These are phyloP conservation scores for Leguminivora glycinivorella DNA, from an alignment of 1,140 invertebrate genomes.

Conservation along the genomic window DNA sequence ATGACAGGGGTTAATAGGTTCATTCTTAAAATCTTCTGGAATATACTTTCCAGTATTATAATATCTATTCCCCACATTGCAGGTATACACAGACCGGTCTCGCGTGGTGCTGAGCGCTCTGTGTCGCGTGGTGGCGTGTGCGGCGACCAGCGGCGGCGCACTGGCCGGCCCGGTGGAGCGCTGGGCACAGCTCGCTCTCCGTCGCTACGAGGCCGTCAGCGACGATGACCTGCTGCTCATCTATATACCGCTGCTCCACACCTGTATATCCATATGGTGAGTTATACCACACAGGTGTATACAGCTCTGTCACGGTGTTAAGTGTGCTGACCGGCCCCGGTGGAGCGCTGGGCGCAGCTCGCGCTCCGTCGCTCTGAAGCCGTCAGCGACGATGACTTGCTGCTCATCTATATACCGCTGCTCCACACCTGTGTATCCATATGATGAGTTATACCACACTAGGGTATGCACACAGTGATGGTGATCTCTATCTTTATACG, in stretches of 20 bases:
- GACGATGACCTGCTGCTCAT: slow-evolving; percentile 83
- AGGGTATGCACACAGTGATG: too few relatives aligned
- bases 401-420: slow-evolving; percentile 85
- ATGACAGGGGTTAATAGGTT: too few relatives aligned
- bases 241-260: slow-evolving; percentile 85
- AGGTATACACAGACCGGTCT: slow-evolving; percentile 85
- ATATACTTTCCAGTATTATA: background rate
- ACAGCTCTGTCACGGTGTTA: too few relatives aligned
- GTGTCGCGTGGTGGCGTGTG: slow-evolving; percentile 84
- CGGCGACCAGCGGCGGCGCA: slow-evolving; percentile 65
- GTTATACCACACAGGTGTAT: slow-evolving; percentile 26
- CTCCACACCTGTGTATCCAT: slow-evolving; percentile 84
- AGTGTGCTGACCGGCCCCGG: slow-evolving; percentile 79
- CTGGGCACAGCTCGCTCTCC: slow-evolving; percentile 85
- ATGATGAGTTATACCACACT: slow-evolving; percentile 79
- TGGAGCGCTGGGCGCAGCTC: slow-evolving; percentile 84
- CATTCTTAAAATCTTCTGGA: too few relatives aligned
- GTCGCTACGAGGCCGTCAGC: slow-evolving; percentile 82
- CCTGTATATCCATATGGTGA: slow-evolving; percentile 83
- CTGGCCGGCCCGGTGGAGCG: slow-evolving; percentile 81
- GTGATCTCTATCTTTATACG: too few relatives aligned
- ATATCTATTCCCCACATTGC: slow-evolving; percentile 39
- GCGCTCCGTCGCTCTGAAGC: slow-evolving; percentile 83
- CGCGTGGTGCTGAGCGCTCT: slow-evolving; percentile 84
- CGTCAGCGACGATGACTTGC: slow-evolving; percentile 83